A percentile compares a stretch with the other conserved stretches of the same genome.
These are phyloP conservation scores for Sanderia malayensis DNA, from an alignment of 30 jellyfish, hydroid and myxozoan genomes.

Conservation along the genomic window DNA sequence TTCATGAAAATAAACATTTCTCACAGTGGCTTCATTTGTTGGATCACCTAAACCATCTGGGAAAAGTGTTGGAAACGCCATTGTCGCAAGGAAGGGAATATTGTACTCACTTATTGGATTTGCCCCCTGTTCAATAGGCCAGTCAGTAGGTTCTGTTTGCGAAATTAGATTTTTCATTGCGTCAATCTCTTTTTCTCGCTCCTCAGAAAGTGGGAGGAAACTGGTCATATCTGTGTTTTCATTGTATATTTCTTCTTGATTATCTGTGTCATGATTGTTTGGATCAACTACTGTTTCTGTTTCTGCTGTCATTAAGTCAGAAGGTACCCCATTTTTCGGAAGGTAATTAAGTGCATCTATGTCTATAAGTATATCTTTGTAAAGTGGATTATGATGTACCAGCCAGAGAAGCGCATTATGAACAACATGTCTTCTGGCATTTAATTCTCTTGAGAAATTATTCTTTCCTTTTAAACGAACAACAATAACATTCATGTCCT, in stretches of 20 bases:
- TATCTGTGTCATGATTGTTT: not conserved
- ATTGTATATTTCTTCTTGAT: not conserved
- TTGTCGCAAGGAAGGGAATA: conserved; percentile 12
- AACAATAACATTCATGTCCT: not conserved
- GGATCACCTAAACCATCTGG: conserved; percentile 41
- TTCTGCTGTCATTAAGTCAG: conserved; percentile 1
- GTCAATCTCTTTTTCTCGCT: not conserved
- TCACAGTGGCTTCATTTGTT: not conserved
- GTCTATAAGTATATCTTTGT: not conserved
- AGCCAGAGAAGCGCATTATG: conserved; percentile 9
- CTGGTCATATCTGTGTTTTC: conserved; percentile 2
- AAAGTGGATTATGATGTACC: conserved; percentile 1
- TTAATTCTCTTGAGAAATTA: not conserved
- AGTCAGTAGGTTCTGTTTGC: not conserved
- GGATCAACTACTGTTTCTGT: not conserved
- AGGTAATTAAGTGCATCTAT: not conserved
- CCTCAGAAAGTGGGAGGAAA: not conserved
- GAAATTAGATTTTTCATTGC: not conserved
- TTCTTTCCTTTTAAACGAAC: conserved; percentile 5
- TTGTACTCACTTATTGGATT: conserved; percentile 23
- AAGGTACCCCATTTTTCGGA: conserved; percentile 6
- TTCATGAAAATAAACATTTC: conserved; percentile 2
- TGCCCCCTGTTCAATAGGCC: conserved; percentile 13
- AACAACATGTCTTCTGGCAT: not conserved
- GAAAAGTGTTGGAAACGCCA: conserved; percentile 33